phyloP scores from a whole-genome alignment of 2,113 vertebrate species.

The Willisornis vidua region DNA sequence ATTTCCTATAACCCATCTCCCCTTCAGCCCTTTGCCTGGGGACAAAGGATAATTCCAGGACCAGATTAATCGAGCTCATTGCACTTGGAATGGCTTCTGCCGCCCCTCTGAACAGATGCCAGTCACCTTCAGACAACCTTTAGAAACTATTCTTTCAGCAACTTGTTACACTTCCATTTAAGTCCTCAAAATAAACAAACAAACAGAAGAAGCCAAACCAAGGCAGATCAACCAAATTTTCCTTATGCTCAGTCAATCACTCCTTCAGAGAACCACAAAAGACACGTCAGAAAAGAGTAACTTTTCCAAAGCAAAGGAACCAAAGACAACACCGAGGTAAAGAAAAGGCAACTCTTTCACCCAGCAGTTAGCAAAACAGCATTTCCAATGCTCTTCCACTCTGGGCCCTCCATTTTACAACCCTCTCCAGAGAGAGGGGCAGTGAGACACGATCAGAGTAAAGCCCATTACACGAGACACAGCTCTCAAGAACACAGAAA shows the following conservation, averaged over 20 bases:
- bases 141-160: background rate
- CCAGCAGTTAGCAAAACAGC: background rate
- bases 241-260: background rate
- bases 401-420: background rate
- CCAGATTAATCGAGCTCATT: background rate
- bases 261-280: background rate
- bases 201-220: background rate
- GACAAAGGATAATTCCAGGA: background rate
- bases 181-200: background rate
- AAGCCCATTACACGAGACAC: background rate
- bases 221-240: background rate
- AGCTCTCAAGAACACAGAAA: background rate
- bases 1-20: background rate
- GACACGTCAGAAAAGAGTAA: fast-evolving
- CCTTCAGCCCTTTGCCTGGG: background rate
- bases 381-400: background rate
- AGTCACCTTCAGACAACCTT: background rate
- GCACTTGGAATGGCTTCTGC: fast-evolving
- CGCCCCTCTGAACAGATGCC: background rate
- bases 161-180: background rate
- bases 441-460: background rate
- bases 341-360: background rate
- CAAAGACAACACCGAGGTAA: background rate
- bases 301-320: background rate
- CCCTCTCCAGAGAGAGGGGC: background rate